A percentile compares a stretch with the other conserved stretches of the same genome.
Conservation (phyloP, 2,797 vertebrate genomes). For the Acanthiza pusilla region DNA sequence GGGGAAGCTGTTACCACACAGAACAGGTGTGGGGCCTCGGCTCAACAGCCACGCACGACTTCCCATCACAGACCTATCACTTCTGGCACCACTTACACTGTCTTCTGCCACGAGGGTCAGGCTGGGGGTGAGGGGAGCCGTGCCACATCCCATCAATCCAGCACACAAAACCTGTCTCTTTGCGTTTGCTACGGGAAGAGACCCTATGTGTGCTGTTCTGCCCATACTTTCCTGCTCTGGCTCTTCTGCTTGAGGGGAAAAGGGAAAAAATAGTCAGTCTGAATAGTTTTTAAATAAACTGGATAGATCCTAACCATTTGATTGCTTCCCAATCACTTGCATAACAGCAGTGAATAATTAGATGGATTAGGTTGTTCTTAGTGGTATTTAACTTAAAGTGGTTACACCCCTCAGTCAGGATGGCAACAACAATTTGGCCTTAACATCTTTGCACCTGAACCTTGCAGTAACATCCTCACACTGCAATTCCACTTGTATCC, state of each 20-base stretch:
- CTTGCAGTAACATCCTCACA: not conserved
- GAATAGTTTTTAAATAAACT: not conserved
- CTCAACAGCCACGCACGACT: conserved; percentile 22
- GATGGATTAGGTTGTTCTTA: not conserved
- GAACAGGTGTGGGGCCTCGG: conserved; percentile 50
- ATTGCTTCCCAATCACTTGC: not conserved
- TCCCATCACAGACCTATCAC: not conserved
- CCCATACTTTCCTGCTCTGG: not conserved
- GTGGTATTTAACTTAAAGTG: not conserved
- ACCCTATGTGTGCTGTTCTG: not conserved
- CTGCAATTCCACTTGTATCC: not conserved
- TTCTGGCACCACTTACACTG: not conserved
- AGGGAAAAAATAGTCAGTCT: not conserved
- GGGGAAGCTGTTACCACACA: conserved; percentile 44
- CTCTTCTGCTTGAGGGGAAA: not conserved
- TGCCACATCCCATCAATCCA: conserved; percentile 32
- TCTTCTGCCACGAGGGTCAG: conserved; percentile 7
- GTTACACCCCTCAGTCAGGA: not conserved
- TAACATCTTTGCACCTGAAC: not conserved
- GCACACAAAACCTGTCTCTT: conserved; percentile 18
- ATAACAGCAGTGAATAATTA: not conserved
- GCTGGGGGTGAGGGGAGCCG: conserved; percentile 23
- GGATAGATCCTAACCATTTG: not conserved
- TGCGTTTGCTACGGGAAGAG: not conserved
- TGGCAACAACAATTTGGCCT: not conserved